Conservation (phyloP, 1,140 invertebrate genomes). For the Frieseomelitta varia region DNA sequence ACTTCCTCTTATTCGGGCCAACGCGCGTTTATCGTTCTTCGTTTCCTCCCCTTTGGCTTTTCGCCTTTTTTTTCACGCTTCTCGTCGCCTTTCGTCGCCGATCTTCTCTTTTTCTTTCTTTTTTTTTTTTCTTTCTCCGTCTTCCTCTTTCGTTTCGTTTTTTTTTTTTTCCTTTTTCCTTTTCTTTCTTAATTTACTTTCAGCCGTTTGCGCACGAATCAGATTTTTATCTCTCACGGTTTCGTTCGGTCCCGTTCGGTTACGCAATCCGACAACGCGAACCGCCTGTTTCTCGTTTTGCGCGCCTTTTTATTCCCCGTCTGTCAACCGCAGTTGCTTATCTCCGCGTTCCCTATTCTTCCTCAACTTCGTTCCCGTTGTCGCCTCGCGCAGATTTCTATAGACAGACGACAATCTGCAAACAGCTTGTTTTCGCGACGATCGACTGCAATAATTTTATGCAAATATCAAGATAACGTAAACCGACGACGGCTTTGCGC, state of each 20-base stretch:
- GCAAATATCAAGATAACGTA: neutral
- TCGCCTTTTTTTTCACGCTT: neutral
- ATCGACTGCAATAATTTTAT: neutral
- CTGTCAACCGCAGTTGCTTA: neutral
- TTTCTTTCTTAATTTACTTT: neutral
- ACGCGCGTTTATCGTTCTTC: neutral
- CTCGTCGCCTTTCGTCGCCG: neutral
- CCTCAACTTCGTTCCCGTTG: too few relatives aligned
- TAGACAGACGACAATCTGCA: neutral
- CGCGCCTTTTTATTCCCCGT: neutral
- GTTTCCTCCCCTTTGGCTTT: neutral
- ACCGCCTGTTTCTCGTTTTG: neutral
- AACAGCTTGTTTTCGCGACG: slow-evolving; percentile 22
- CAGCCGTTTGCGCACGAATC: neutral
- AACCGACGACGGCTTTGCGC: neutral
- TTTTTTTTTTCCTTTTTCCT: neutral
- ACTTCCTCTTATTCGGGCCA: slow-evolving; percentile 38
- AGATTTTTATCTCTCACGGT: neutral
- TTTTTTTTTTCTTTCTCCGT: neutral
- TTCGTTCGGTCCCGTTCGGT: neutral
- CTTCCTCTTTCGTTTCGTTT: too few relatives aligned
- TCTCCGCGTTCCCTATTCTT: neutral
- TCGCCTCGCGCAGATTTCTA: neutral
- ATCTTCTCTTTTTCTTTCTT: neutral
- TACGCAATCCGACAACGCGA: neutral